Conservation (phyloP, 2,797 vertebrate species). For the Sphenopsis melanotis region DNA sequence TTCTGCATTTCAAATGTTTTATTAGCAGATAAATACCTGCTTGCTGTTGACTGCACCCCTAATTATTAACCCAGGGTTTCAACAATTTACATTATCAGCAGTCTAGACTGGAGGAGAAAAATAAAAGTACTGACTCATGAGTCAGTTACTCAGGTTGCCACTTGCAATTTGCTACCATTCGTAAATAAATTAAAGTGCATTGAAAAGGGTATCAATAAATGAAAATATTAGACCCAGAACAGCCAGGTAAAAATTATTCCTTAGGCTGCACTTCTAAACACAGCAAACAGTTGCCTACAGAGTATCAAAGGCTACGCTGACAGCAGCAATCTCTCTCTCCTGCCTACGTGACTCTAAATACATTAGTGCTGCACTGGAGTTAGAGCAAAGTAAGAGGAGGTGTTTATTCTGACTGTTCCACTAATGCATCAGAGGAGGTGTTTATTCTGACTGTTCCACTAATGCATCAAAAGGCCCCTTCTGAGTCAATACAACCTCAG, state of each 20-base stretch:
- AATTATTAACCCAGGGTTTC: slow-evolving; percentile 52
- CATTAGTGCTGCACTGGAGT: not conserved
- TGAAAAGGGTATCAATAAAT: slow-evolving; percentile 39
- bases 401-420: too few relatives aligned
- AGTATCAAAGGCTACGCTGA: slow-evolving; percentile 47
- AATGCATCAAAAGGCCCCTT: not conserved
- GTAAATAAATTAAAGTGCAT: slow-evolving; percentile 31
- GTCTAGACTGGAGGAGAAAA: slow-evolving; percentile 40
- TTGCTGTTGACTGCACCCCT: slow-evolving; percentile 19
- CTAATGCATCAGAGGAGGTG: too few relatives aligned
- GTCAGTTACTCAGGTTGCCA: slow-evolving; percentile 10
- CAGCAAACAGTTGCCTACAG: not conserved
- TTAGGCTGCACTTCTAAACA: slow-evolving; percentile 33
- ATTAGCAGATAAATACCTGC: slow-evolving; percentile 55
- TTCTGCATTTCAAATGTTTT: slow-evolving; percentile 50
- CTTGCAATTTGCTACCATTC: slow-evolving; percentile 36
- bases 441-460: too few relatives aligned
- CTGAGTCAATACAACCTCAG: not conserved
- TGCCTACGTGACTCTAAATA: slow-evolving; percentile 41
- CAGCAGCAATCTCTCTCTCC: slow-evolving; percentile 40
- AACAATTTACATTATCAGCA: slow-evolving; percentile 60
- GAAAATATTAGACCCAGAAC: slow-evolving; percentile 32
- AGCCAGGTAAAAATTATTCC: slow-evolving; percentile 46
- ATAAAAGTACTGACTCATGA: slow-evolving; percentile 44
- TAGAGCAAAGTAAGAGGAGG: not conserved